Base-by-base conservation (phyloP, 2,113 vertebrate species). In the Erythrolamprus reginae region DNA sequence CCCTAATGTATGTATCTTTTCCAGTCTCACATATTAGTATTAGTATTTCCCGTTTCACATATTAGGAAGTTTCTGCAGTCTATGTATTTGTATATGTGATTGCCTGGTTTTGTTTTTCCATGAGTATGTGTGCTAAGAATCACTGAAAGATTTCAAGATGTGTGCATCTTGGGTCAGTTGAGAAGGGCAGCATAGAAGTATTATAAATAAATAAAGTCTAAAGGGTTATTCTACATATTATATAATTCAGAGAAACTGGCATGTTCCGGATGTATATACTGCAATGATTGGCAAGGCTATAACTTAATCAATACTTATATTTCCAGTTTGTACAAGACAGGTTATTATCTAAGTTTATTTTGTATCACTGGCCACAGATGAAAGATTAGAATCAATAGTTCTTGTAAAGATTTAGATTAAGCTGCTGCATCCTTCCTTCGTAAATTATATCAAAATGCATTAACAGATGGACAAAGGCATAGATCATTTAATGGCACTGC, bases 381-480 rank as follows among this genome's bases (percentile, higher is more conserved):
- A 51, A 10, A 33, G 12, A 93, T 92, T 83, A 82, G 84, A 77
- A 48, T 61, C 92, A 88, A 24, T 82, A 89, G 38, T 51, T 2
- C 48, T 93, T 90, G 1, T 90, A 52, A 38, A 84, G 93, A 88
- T 91, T 87, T 52, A 70, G 65, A 58, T 23, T 24, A 38, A 0
- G 0, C 89, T 91, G 56, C 91, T 93, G 85, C 8, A 0, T 82
- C 51, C 47, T 83, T 86, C 21, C 90, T 58, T 24, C 28, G 24
- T 61, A 86, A 84, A 84, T 53, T 89, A 90, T 45, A 90, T 50
- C 94, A 93, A 45, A 47, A 50, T 1, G 5, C 50, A 87, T 88
- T 0, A 10, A 82, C 55, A 70, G 84, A 0, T n/a, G 0, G 47
- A 50, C 0, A 0, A 58, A 50, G 86, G 47, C 0, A 0, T 84